Evolutionary conservation across 1,140 invertebrate genomes (phyloP), one percentile per base, ranked within the genome.

Genomic region (Zaprionus gabonicus): DNA sequence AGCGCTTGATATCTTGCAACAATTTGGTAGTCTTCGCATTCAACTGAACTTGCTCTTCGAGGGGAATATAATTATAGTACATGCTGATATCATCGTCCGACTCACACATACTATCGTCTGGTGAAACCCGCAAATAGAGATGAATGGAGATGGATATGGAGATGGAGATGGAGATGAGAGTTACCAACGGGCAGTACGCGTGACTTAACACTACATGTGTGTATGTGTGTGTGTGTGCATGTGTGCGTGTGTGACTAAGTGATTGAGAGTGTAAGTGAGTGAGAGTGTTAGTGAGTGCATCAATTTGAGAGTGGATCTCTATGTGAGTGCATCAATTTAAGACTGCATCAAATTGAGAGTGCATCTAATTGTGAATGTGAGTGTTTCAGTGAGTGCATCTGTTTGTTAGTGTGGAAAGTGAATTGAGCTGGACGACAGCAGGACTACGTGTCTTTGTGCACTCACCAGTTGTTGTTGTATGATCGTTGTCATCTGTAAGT

Each of bases 401-500:
- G 1, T 20, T 2, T 4, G 15, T 34, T 23, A 27, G 20, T 56
- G 13, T 9, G 13, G n/a, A 17, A 28, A 28, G 53, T 15, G 13
- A 28, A n/a, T 27, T 13, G 23, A 7, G 9, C n/a, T 17, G 2
- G 41, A 46, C 41, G 20, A n/a, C 23, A 56, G 53, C 25, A 56
- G 27, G 53, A 56, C 53, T 28, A 28, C 55, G 38, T 12, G 28
- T 41, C 28, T 13, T 51, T 53, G 17, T 91, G 41, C 41, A 91
- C 88, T 91, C 68, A 91, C 88, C 81, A 71, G 87, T 87, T 62
- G 72, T 64, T 63, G 65, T 60, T 34, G 31, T 34, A 34, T 34
- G 31, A 34, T 34, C 31, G 70, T 62, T 81, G 56, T 72, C 6
- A 31, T 25, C 38, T 62, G 34, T n/a, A 62, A 62, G 44, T 44